Base-by-base conservation (phyloP, 2,113 vertebrate genomes). In the Oreotragus oreotragus region DNA sequence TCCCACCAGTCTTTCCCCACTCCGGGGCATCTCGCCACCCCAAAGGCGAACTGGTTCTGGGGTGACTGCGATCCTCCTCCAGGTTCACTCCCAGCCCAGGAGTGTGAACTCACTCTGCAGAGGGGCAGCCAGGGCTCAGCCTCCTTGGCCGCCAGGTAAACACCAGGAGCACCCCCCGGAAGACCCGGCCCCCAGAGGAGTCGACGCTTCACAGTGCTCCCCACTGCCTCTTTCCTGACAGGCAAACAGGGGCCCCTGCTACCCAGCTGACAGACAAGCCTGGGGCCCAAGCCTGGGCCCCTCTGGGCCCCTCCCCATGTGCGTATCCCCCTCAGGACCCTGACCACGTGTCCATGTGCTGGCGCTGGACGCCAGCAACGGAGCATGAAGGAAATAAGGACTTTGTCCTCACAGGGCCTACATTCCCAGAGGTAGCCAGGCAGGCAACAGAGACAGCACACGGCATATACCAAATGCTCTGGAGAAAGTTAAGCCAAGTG, bases 291-390 rank as follows among this genome's bases (percentile, higher is more conserved):
- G 73, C 3, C 28, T 79, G 45, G 28, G 45, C 45, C 12, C 17
- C 3, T 6, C 47, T 51, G 30, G 16, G 28, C 51, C 77, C 25
- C 79, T 81, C 79, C 47, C 17, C 47, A 13, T 2, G 19, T 64
- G 30, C 7, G 3, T 45, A 64, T 30, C 21, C 23, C 47, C 3
- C 11, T 39, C 49, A 43, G 21, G 39, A 60, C 30, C 0, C 19
- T 0, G 3, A 8, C 33, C 49, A 25, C 2, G 1, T 5, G 66
- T 43, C 57, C 43, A 5, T 1, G 19, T 23, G 47, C n/a, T n/a
- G n/a, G 10, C 2, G 3, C 30, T 64, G 8, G 53, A 45, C 15
- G 30, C 43, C 47, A 15, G 28, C 58, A n/a, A 28, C 0, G 0
- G 33, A 43, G 27, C 66, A 12, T 45, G 7, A 77, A 19, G 0